A percentile compares a stretch with the other conserved stretches of the same genome.
phyloP scores from a whole-genome alignment of 2,113 vertebrate species.

The Lanius ludovicianus region DNA sequence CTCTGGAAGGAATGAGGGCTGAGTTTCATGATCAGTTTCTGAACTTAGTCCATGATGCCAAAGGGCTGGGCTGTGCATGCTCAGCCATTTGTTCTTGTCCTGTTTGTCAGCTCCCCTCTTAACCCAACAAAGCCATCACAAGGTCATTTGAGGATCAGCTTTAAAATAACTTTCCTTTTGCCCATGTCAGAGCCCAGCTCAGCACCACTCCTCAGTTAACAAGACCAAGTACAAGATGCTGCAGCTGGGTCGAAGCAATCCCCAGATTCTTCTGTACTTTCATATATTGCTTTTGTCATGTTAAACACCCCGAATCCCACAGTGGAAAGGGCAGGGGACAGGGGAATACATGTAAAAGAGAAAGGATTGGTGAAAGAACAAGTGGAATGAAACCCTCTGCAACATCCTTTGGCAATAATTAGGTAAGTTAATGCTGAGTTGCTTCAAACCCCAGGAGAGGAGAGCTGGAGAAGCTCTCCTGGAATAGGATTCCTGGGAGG shows the following conservation, averaged over 20 bases:
- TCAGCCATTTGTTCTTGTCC: not conserved
- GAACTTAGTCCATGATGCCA: not conserved
- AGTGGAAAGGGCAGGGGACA: not conserved
- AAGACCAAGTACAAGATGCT: not conserved
- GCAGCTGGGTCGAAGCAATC: not conserved
- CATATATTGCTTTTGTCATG: not conserved
- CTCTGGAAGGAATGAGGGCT: not conserved
- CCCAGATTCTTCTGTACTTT: not conserved
- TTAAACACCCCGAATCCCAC: not conserved
- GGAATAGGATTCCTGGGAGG: not conserved
- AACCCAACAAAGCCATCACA: not conserved
- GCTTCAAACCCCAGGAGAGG: not conserved
- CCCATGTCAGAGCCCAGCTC: rapidly evolving
- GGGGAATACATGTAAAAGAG: not conserved
- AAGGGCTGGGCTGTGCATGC: not conserved
- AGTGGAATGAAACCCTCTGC: not conserved
- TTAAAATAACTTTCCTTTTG: not conserved
- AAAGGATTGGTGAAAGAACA: not conserved
- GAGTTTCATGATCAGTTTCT: not conserved
- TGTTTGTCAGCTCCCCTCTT: not conserved
- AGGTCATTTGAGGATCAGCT: not conserved
- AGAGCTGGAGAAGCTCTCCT: not conserved
- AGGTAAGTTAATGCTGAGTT: not conserved
- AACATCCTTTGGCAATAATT: not conserved
- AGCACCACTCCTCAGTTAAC: not conserved